Evolutionary conservation across 2,888 invertebrate genomes (phyloP).

Genomic region (Eilema sororculum): DNA sequence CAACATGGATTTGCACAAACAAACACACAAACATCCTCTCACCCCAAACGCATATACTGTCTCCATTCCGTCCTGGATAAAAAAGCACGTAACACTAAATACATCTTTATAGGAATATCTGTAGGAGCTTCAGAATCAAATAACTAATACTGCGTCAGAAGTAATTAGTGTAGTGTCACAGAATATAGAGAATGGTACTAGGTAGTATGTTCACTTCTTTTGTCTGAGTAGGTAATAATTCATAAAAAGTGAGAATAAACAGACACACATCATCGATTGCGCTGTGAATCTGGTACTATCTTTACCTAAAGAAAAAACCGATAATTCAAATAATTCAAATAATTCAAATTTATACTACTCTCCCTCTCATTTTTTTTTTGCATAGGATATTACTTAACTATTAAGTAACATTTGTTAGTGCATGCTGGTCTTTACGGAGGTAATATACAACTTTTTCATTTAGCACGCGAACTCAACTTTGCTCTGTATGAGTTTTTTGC

Average conservation of each 20-base stretch:
- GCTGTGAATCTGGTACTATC: neutral
- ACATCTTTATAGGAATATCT: no score
- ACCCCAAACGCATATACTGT: no score
- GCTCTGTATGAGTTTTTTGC: conserved; percentile 27
- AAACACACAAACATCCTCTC: no score
- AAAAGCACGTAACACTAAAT: neutral
- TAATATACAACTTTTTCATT: conserved; percentile 39
- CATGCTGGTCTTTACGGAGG: conserved; percentile 12
- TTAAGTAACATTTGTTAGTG: conserved; percentile 11
- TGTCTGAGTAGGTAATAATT: no score
- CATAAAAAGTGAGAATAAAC: no score
- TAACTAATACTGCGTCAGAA: neutral
- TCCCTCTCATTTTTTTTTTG: neutral
- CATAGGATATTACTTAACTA: conserved; percentile 6
- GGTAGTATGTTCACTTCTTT: no score
- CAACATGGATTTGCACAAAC: no score
- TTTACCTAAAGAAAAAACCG: neutral
- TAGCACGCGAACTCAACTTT: conserved; percentile 37
- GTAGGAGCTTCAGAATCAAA: neutral
- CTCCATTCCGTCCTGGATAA: no score
- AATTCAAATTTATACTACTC: neutral
- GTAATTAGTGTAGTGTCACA: neutral
- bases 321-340: neutral
- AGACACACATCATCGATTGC: neutral
- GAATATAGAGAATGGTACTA: no score